Evolutionary conservation across 2,797 vertebrate species (phyloP).

Genomic region (Lepus oiostolus): DNA sequence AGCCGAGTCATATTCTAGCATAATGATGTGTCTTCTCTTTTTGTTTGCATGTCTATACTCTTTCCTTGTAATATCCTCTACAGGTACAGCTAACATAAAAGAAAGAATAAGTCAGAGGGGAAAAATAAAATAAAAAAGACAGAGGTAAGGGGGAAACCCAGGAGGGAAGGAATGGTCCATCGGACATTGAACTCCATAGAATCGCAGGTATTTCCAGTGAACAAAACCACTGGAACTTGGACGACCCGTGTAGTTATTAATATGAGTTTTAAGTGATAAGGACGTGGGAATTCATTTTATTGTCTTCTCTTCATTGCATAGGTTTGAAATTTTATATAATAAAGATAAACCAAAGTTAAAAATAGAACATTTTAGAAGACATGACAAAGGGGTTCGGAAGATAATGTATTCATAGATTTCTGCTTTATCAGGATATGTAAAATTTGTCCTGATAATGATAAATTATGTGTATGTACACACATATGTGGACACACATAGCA

Average conservation of each 20-base stretch:
- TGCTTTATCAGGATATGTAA: not conserved
- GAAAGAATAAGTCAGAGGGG: not conserved
- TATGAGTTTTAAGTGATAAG: not conserved
- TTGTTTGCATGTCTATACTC: not conserved
- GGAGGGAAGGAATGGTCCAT: not conserved
- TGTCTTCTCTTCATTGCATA: not conserved
- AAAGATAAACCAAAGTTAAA: not conserved
- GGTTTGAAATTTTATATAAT: conserved; percentile 23
- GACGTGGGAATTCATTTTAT: not conserved
- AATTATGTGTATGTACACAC: not conserved
- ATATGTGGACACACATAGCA: too few relatives aligned
- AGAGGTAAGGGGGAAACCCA: not conserved
- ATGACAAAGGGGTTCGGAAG: not conserved
- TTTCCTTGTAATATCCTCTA: not conserved
- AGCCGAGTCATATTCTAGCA: rapidly evolving
- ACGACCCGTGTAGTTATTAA: not conserved
- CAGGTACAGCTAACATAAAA: not conserved
- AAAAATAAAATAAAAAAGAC: not conserved
- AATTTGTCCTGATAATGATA: not conserved
- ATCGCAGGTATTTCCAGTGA: not conserved
- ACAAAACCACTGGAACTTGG: not conserved
- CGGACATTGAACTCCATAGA: not conserved
- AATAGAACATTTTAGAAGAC: not conserved
- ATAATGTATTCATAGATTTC: not conserved
- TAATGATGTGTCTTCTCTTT: not conserved